Percentiles rank a stretch among this genome's conserved stretches.
Evolutionary conservation across 2,888 invertebrate genomes (phyloP).

Genomic region (Lochmaea capreae): DNA sequence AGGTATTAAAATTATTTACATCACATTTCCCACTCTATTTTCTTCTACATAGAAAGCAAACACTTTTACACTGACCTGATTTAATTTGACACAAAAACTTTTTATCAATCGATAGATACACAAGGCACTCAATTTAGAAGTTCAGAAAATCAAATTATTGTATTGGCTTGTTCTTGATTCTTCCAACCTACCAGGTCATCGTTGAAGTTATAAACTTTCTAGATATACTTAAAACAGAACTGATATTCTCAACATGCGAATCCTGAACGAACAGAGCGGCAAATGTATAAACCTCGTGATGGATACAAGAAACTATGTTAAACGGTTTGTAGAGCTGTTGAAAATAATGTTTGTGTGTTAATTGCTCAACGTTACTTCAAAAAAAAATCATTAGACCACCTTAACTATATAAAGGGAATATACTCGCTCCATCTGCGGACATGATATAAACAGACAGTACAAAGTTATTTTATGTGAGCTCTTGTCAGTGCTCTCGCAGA

Average conservation of each 20-base stretch:
- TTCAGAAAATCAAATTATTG: constrained; percentile 5
- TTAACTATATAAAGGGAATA: too few species aligned
- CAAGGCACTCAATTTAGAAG: background rate
- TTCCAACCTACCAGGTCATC: background rate
- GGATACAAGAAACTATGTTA: background rate
- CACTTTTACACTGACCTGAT: background rate
- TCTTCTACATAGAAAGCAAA: too few species aligned
- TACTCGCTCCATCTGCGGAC: too few species aligned
- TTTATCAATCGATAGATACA: background rate
- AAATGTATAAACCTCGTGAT: background rate
- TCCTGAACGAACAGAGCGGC: background rate
- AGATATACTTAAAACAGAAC: background rate
- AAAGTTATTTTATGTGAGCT: too few species aligned
- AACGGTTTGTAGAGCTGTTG: background rate
- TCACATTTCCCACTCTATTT: too few species aligned
- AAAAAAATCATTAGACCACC: too few species aligned
- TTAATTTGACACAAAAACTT: background rate
- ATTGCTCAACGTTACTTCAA: too few species aligned
- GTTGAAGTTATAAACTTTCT: background rate
- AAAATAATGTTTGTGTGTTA: background rate
- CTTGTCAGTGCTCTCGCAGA: too few species aligned
- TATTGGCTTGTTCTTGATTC: background rate
- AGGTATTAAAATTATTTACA: too few species aligned
- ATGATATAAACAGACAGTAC: too few species aligned
- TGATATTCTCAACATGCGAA: constrained; percentile 1